Evolutionary conservation across 1,140 invertebrate species (phyloP).

Genomic region (Coelopa frigida): DNA sequence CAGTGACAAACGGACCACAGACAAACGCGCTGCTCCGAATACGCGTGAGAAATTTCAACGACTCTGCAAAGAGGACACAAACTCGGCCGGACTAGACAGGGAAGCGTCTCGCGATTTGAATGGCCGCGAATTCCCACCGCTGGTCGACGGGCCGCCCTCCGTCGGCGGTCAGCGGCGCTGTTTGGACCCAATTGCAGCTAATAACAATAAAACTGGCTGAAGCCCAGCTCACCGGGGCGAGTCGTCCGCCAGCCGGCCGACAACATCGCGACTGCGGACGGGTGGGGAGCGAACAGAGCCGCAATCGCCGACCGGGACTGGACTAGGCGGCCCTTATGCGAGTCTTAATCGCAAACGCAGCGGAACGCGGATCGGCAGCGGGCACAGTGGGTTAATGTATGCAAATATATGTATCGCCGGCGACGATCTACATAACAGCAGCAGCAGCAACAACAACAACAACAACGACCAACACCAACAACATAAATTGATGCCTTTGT

Average conservation of each 20-base stretch:
- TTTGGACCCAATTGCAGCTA: too few relatives aligned
- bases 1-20: too few relatives aligned
- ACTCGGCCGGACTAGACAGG: background rate
- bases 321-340: too few relatives aligned
- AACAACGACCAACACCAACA: background rate
- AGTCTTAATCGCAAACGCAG: too few relatives aligned
- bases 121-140: slow-evolving; percentile 5
- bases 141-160: background rate
- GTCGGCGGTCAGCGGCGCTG: background rate
- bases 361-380: background rate
- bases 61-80: too few relatives aligned
- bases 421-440: slow-evolving; percentile 10
- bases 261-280: background rate
- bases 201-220: too few relatives aligned
- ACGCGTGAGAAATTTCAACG: slow-evolving; percentile 38
- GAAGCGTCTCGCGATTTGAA: background rate
- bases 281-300: background rate
- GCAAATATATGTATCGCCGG: slow-evolving; percentile 10
- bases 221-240: too few relatives aligned
- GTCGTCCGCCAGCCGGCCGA: background rate
- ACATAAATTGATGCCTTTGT: background rate
- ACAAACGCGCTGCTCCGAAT: slow-evolving; percentile 35
- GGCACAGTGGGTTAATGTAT: slow-evolving; percentile 11
- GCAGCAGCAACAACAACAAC: too few relatives aligned
- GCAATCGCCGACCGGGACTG: too few relatives aligned